Conservation (phyloP, 2,888 invertebrate species). For the Acanthoscelides obtectus region DNA sequence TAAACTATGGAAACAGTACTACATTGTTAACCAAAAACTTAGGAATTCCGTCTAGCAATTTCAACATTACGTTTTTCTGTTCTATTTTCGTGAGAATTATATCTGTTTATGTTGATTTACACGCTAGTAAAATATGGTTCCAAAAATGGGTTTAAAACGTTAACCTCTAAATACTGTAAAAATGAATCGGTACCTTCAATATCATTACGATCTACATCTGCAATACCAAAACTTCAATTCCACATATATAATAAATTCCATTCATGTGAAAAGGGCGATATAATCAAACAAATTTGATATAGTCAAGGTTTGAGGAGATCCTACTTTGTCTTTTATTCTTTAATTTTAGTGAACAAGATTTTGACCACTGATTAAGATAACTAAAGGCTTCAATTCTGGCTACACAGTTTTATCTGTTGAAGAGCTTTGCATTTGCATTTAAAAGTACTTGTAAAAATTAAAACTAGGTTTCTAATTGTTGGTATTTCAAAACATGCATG, state of each 20-base stretch:
- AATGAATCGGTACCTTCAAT: background rate
- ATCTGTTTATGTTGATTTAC: background rate
- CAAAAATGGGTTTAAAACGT: background rate
- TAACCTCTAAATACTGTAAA: background rate
- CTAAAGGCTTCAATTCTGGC: too few species aligned
- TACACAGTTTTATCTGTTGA: too few species aligned
- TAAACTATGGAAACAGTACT: background rate
- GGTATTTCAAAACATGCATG: too few species aligned
- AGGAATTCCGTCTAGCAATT: background rate
- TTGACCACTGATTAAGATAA: too few species aligned
- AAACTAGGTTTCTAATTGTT: too few species aligned
- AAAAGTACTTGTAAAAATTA: too few species aligned
- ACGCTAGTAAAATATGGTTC: background rate
- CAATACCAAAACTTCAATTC: background rate
- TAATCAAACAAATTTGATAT: background rate
- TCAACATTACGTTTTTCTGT: background rate
- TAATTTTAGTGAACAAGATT: too few species aligned
- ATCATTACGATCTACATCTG: background rate
- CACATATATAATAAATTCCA: background rate
- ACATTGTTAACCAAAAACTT: background rate
- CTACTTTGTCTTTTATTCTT: too few species aligned
- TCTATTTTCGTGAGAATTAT: background rate
- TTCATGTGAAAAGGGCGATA: background rate
- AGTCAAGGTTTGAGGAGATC: too few species aligned
- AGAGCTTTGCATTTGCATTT: too few species aligned